Conservation (phyloP, 2,888 invertebrate species). For the Metacarcinus magister region DNA sequence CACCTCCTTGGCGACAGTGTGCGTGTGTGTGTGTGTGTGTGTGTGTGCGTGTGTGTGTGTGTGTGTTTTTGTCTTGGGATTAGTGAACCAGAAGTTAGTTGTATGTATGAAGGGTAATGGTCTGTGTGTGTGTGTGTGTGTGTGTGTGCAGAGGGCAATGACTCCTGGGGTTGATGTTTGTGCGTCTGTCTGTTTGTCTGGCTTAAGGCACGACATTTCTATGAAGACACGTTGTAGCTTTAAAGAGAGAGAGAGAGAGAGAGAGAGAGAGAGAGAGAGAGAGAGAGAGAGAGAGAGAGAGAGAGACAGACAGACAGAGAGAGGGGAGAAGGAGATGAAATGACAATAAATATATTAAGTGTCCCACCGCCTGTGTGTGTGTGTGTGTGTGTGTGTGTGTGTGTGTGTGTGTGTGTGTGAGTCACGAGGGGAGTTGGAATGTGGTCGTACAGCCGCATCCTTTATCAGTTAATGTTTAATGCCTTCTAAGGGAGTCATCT, state of each 20-base stretch:
- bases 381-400: constrained; percentile 46
- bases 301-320: neutral
- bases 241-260: neutral
- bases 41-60: neutral
- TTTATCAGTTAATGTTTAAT: neutral
- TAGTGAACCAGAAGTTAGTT: too few relatives aligned
- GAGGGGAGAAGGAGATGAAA: neutral
- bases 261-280: neutral
- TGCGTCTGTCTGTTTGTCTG: neutral
- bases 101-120: too few relatives aligned
- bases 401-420: neutral
- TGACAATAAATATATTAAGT: neutral
- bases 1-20: constrained; percentile 15
- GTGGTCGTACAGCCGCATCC: neutral
- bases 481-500: neutral
- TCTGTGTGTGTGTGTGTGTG: too few relatives aligned
- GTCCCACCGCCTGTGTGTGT: neutral
- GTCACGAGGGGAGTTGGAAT: neutral
- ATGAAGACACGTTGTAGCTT: too few relatives aligned
- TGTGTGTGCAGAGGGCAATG: neutral
- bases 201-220: too few relatives aligned
- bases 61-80: too few relatives aligned
- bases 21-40: constrained; percentile 15
- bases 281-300: neutral
- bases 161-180: neutral